Evolutionary conservation across 2,888 invertebrate species (phyloP).

Genomic region (Halocaridina rubra): DNA sequence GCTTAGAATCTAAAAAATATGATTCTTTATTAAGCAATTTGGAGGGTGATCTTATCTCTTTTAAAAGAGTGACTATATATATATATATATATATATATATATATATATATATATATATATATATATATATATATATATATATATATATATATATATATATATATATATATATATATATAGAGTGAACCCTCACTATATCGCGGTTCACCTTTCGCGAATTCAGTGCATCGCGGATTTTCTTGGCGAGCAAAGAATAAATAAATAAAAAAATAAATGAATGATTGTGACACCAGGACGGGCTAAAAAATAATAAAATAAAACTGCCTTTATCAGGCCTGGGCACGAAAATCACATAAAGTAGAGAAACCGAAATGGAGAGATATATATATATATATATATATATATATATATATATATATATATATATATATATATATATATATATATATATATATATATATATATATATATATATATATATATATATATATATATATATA

Average conservation of each 20-base stretch:
- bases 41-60: not conserved
- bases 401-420: slow-evolving; percentile 2
- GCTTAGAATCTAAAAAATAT: not conserved
- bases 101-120: slow-evolving; percentile 7
- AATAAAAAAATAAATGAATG: no score
- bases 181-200: no score
- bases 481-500: not conserved
- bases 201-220: no score
- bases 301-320: no score
- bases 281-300: no score
- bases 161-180: no score
- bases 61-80: not conserved
- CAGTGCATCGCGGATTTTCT: no score
- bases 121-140: slow-evolving; percentile 10
- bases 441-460: not conserved
- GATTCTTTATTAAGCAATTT: not conserved
- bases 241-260: no score
- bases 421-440: not conserved
- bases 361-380: no score
- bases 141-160: not conserved
- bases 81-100: slow-evolving; percentile 13
- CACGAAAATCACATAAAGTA: no score
- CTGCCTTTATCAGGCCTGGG: no score
- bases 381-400: not conserved
- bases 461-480: not conserved